phyloP scores from a whole-genome alignment of 1,140 invertebrate genomes.

The Lysiphlebus fabarum region DNA sequence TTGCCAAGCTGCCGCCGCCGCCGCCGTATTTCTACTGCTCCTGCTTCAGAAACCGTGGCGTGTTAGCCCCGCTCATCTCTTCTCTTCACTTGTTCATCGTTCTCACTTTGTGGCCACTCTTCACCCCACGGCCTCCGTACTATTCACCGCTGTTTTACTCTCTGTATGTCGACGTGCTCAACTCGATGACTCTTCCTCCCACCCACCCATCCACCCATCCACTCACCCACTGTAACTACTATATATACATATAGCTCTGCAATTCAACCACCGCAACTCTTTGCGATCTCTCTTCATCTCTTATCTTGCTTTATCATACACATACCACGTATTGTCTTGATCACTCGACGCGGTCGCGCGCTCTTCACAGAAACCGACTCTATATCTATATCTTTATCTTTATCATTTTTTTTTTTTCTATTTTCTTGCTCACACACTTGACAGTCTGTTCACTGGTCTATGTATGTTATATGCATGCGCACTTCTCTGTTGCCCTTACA shows the following conservation, averaged over 20 bases:
- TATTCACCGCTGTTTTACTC: not conserved
- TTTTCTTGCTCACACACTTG: not conserved
- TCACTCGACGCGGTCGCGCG: slow-evolving; percentile 12
- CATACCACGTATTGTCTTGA: not conserved
- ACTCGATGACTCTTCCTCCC: slow-evolving; percentile 4
- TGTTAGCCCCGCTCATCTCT: not conserved
- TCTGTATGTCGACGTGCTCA: not conserved
- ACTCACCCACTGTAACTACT: no score
- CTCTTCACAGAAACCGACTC: not conserved
- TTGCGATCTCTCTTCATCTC: not conserved
- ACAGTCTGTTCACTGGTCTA: not conserved
- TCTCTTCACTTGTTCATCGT: not conserved
- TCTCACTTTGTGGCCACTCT: slow-evolving; percentile 20
- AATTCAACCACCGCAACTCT: not conserved
- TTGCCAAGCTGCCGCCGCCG: not conserved
- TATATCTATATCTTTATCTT: not conserved
- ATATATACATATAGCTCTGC: not conserved
- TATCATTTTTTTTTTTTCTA: no score
- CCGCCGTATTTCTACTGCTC: not conserved
- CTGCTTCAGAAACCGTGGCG: not conserved
- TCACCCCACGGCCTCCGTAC: not conserved
- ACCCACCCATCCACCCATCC: not conserved
- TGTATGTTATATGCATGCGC: no score
- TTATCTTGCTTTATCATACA: not conserved
- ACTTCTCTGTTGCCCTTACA: no score